phyloP scores from a whole-genome alignment of 2,888 invertebrate genomes.

The Cephus pygmeus region DNA sequence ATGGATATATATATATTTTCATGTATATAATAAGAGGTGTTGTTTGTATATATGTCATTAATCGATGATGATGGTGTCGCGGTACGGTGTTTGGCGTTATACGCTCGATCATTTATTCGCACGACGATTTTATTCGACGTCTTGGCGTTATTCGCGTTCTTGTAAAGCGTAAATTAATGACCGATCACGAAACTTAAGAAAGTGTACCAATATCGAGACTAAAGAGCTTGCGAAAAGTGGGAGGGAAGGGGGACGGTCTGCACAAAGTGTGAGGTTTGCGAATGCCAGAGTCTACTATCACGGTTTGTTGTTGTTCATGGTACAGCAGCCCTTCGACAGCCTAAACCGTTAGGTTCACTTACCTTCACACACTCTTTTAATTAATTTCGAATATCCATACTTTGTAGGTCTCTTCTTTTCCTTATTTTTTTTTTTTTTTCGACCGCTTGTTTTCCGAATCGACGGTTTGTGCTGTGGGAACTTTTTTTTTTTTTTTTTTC shows the following conservation, averaged over 20 bases:
- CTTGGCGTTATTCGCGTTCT: neutral
- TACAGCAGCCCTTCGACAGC: slow-evolving; percentile 57
- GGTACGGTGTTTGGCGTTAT: slow-evolving; percentile 29
- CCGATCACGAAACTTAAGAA: slow-evolving; percentile 4
- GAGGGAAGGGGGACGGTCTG: slow-evolving; percentile 8
- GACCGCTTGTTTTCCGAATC: neutral
- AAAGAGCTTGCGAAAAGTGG: slow-evolving; percentile 26
- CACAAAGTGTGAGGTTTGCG: slow-evolving; percentile 27
- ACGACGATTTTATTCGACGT: neutral
- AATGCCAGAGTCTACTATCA: slow-evolving; percentile 28
- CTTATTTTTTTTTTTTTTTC: neutral
- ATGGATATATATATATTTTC: slow-evolving; percentile 51
- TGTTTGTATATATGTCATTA: slow-evolving; percentile 65
- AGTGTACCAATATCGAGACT: slow-evolving; percentile 3
- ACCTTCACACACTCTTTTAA: too few relatives aligned
- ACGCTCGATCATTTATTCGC: slow-evolving; percentile 1
- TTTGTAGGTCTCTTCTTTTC: neutral
- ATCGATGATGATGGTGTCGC: slow-evolving; percentile 45
- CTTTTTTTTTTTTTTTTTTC: too few relatives aligned
- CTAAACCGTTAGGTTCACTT: slow-evolving; percentile 55
- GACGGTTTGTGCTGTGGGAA: neutral
- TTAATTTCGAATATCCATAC: neutral
- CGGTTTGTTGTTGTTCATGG: slow-evolving; percentile 54
- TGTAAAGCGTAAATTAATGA: neutral
- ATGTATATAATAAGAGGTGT: slow-evolving; percentile 64